Percentiles rank a stretch among this genome's conserved stretches.
Evolutionary conservation across 2,113 vertebrate species (phyloP).

Genomic region (Pagrus major): DNA sequence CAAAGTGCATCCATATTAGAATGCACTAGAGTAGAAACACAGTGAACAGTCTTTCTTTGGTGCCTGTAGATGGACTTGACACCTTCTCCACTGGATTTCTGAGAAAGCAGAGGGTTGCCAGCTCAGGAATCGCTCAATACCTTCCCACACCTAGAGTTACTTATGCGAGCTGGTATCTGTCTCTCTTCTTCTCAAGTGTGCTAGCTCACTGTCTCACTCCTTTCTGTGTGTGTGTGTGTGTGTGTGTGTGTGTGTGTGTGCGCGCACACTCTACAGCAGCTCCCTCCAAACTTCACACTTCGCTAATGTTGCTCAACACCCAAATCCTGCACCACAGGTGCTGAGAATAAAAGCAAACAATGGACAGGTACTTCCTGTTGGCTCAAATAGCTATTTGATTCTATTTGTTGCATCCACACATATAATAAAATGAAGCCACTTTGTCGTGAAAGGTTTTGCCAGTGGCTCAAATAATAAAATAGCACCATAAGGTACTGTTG

Average conservation of each 20-base stretch:
- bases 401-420: neutral
- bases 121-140: slow-evolving; percentile 51
- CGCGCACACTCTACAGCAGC: slow-evolving; percentile 1
- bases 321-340: slow-evolving; percentile 33
- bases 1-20: slow-evolving; percentile 11
- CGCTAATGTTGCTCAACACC: neutral
- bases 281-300: slow-evolving; percentile 42
- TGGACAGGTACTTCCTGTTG: neutral
- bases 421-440: neutral
- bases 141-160: slow-evolving; percentile 62
- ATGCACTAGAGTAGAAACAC: slow-evolving; percentile 6
- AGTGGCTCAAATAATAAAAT: neutral
- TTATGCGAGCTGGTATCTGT: slow-evolving; percentile 5
- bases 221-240: neutral
- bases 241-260: neutral
- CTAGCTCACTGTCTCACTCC: neutral
- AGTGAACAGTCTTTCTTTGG: slow-evolving; percentile 8
- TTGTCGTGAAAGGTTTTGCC: neutral
- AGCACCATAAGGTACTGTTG: neutral
- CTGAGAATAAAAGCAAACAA: slow-evolving; percentile 44
- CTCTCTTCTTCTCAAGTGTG: slow-evolving; percentile 20
- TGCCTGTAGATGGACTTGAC: slow-evolving; percentile 8
- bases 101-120: slow-evolving; percentile 30
- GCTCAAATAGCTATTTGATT: slow-evolving; percentile 1
- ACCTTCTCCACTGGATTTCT: slow-evolving; percentile 38